Base-by-base conservation (phyloP, 2,888 invertebrate species). In the Stenolophus ochropezus region DNA sequence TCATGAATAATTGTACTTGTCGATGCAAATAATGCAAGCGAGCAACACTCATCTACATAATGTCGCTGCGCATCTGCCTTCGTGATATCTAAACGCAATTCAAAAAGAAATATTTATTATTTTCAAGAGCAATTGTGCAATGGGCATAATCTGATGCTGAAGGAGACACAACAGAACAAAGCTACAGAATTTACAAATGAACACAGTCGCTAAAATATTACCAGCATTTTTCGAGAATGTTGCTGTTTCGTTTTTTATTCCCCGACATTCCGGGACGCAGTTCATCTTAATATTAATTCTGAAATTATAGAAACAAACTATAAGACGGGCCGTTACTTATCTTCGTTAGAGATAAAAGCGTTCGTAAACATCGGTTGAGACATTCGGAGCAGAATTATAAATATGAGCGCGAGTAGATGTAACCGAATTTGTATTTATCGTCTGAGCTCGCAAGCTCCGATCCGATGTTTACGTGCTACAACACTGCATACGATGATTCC, bases 81-180 rank as follows among this genome's bases (percentile, higher is more conserved):
- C 53, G 61, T 47, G 73, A 80, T 73, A 53, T 80, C 47, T 20
- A 42, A 80, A 73, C 27, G 56, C 42, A 58, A 56, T 80, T 58
- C 80, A 80, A 56, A 80, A 80, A 80, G 73, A 80, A 80, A 73
- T 80, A 80, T 80, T 80, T 80, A 73, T 80, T 80, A 80, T 80
- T 56, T 80, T 73, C 73, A 80, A 80, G 73, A 42, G 58, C 56
- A 80, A 80, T 69, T 69, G 49, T 69, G 47, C 77, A 77, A 33
- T 56, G 47, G 42, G 49, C 78, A 65, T 23, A 33, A 25, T 16
- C 75, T 18, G 33, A 56, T 21, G 18, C 33, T 58, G 42, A 56
- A 18, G 51, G 49, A 25, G 69, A 8, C 42, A 78, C 18, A 47
- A 27, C 18, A 18, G 4, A 33, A 73, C 71, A 73, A 47, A 73